Percentiles rank a stretch among this genome's conserved stretches.
phyloP scores from a whole-genome alignment of 2,113 vertebrate genomes.

The Gadus macrocephalus region DNA sequence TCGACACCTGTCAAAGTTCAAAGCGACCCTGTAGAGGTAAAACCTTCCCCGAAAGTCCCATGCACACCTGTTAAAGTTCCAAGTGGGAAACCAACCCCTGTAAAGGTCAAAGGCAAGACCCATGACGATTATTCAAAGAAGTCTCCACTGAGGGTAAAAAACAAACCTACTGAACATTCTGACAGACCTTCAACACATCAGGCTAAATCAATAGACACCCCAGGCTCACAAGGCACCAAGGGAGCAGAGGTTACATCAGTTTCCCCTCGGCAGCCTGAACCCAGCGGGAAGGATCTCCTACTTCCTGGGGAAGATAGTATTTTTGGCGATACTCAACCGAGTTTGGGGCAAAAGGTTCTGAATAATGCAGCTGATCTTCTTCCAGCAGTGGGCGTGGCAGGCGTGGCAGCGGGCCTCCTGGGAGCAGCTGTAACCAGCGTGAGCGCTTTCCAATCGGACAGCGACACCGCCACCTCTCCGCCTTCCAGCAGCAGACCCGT shows the following conservation, averaged over 20 bases:
- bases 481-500: neutral
- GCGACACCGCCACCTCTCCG: slow-evolving; percentile 7
- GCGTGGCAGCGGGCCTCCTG: slow-evolving; percentile 27
- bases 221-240: slow-evolving; percentile 27
- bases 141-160: neutral
- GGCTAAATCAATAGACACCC: slow-evolving; percentile 9
- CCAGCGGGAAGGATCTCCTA: slow-evolving; percentile 3
- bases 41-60: no score
- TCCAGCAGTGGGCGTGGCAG: slow-evolving; percentile 38
- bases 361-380: slow-evolving; percentile 23
- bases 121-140: no score
- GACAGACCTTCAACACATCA: slow-evolving; percentile 23
- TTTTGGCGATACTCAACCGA: slow-evolving; percentile 11
- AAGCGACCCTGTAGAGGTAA: no score
- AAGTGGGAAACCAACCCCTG: no score
- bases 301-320: neutral
- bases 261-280: neutral
- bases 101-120: no score
- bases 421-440: slow-evolving; percentile 18
- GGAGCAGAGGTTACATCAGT: slow-evolving; percentile 23
- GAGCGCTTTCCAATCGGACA: slow-evolving; percentile 20
- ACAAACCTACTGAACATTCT: slow-evolving; percentile 10
- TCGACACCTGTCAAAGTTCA: no score
- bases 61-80: no score
- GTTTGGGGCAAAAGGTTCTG: slow-evolving; percentile 19